These are phyloP conservation scores for Bhutanitis thaidina DNA, from an alignment of 2,888 invertebrate species.

Conservation along the genomic window DNA sequence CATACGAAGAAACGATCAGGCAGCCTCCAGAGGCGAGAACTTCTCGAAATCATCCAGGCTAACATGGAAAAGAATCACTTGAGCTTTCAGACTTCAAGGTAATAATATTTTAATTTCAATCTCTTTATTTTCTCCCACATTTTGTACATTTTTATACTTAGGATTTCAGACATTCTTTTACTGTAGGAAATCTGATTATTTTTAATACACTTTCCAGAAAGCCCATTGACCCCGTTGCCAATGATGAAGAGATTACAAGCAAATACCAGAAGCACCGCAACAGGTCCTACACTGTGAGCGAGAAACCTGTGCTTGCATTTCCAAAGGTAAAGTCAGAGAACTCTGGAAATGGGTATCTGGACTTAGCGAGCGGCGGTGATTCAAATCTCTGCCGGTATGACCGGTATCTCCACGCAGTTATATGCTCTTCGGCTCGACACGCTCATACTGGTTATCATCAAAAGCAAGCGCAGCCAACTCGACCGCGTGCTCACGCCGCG, in stretches of 20 bases:
- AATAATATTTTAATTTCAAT: conserved; percentile 41
- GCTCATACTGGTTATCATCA: conserved; percentile 71
- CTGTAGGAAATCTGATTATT: no score
- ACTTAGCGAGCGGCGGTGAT: conserved; percentile 80
- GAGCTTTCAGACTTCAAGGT: conserved; percentile 91
- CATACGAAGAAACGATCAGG: conserved; percentile 83
- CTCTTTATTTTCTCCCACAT: no score
- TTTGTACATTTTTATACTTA: no score
- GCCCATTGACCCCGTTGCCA: conserved; percentile 66
- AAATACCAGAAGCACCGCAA: conserved; percentile 70
- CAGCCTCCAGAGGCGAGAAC: conserved; percentile 88
- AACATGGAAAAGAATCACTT: conserved; percentile 95
- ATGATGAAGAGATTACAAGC: conserved; percentile 58
- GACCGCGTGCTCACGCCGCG: conserved; percentile 35
- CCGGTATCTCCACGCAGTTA: conserved; percentile 82
- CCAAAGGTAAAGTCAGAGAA: conserved; percentile 61
- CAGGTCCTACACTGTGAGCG: conserved; percentile 75
- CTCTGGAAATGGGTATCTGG: conserved; percentile 77
- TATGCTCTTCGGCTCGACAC: conserved; percentile 76
- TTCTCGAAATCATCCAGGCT: conserved; percentile 92
- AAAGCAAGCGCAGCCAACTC: conserved; percentile 48
- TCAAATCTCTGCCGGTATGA: conserved; percentile 79
- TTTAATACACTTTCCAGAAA: conserved; percentile 63
- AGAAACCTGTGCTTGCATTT: conserved; percentile 64
- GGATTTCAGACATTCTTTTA: no score